Conservation (phyloP, 2,888 invertebrate species). For the Hirtodrosophila histrioides region DNA sequence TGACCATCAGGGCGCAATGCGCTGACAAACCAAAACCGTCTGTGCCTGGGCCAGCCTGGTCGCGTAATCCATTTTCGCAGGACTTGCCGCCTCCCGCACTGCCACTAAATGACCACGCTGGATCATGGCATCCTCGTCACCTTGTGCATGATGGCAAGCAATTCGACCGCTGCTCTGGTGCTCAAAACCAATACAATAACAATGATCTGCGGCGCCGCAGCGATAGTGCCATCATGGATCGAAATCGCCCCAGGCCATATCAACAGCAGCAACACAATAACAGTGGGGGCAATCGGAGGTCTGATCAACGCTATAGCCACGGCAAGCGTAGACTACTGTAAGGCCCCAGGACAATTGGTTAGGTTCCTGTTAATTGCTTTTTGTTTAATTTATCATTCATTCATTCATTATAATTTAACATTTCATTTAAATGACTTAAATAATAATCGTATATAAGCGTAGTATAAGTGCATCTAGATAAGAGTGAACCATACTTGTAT, state of each 20-base stretch:
- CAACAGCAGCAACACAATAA: conserved; percentile 51
- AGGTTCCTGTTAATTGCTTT: too few species aligned
- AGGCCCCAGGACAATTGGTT: neutral
- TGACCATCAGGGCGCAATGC: conserved; percentile 84
- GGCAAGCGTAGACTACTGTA: conserved; percentile 49
- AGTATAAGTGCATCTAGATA: too few species aligned
- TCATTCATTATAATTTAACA: conserved; percentile 4
- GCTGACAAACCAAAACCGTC: conserved; percentile 36
- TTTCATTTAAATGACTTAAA: too few species aligned
- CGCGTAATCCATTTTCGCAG: conserved; percentile 43
- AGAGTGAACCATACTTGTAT: too few species aligned
- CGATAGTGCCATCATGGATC: conserved; percentile 58
- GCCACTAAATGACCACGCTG: conserved; percentile 10
- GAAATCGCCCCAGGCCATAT: conserved; percentile 49
- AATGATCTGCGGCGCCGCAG: conserved; percentile 64
- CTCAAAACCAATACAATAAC: conserved; percentile 30
- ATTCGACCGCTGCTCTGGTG: conserved; percentile 38
- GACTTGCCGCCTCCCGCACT: conserved; percentile 19
- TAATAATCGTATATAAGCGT: too few species aligned
- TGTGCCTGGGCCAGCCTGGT: conserved; percentile 1
- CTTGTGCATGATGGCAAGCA: conserved; percentile 57
- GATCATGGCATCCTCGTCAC: conserved; percentile 40
- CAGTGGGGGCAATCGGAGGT: conserved; percentile 68
- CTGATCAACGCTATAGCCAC: conserved; percentile 66
- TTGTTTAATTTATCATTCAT: too few species aligned